Conservation (phyloP, 2,888 invertebrate genomes). For the Drosophila siamana region DNA sequence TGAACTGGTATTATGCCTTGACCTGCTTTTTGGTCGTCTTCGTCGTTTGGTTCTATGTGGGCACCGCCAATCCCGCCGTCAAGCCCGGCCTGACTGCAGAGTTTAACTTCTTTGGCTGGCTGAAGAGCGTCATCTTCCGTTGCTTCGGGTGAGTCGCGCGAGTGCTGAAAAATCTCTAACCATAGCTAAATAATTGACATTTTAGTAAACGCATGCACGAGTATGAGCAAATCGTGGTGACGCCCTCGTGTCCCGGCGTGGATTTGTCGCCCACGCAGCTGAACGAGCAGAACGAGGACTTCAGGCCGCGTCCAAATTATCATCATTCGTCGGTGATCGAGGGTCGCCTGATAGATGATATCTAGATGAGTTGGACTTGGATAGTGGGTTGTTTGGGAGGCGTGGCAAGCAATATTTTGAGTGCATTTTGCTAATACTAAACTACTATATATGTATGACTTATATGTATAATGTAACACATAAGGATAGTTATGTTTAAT, state of each 20-base stretch:
- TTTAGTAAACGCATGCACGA: slow-evolving; percentile 91
- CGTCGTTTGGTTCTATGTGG: slow-evolving; percentile 96
- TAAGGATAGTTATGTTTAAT: slow-evolving; percentile 49
- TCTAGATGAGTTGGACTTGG: slow-evolving; percentile 53
- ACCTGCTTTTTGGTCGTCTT: slow-evolving; percentile 93
- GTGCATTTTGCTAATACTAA: slow-evolving; percentile 51
- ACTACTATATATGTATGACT: slow-evolving; percentile 23
- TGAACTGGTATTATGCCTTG: slow-evolving; percentile 96
- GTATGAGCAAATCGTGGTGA: slow-evolving; percentile 94
- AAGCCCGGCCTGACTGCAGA: slow-evolving; percentile 95
- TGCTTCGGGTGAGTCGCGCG: slow-evolving; percentile 90
- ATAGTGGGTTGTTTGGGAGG: slow-evolving; percentile 29
- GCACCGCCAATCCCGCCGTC: slow-evolving; percentile 97
- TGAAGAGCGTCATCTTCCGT: slow-evolving; percentile 90
- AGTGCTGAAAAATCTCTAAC: background rate
- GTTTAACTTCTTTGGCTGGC: slow-evolving; percentile 92
- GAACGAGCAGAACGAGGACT: slow-evolving; percentile 98
- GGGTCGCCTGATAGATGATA: slow-evolving; percentile 84
- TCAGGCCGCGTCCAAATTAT: slow-evolving; percentile 95
- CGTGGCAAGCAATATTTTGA: slow-evolving; percentile 65
- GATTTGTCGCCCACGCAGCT: slow-evolving; percentile 93
- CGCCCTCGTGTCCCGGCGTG: slow-evolving; percentile 92
- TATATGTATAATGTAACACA: slow-evolving; percentile 39
- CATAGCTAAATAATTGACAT: background rate
- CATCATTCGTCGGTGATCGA: slow-evolving; percentile 95